Base-by-base conservation (phyloP, 2,113 vertebrate species). In the Machaerirhynchus nigripectus region DNA sequence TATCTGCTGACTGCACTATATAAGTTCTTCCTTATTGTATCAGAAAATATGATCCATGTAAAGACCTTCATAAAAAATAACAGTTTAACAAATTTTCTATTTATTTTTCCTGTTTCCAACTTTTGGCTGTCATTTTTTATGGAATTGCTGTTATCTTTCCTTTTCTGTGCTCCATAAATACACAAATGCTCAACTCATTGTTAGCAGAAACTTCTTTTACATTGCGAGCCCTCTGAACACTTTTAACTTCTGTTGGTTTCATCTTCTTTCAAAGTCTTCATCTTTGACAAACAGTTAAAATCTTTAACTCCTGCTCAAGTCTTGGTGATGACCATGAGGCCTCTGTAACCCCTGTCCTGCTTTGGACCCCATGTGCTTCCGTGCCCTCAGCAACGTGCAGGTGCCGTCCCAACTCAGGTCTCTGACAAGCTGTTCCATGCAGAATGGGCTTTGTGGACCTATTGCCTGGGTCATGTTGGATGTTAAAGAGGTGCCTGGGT, bases 11-110 rank as follows among this genome's bases (percentile, higher is more conserved):
- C 52, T 78, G 30, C 50, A 31, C 27, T 77, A 40, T 35, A 68
- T 64, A 80, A 93, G 78, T 84, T 64, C 39, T 67, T 81, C 57
- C 20, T 27, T 28, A 11, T 49, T 81, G 5, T 84, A 76, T 90
- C 68, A 75, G 65, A 89, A 96, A 84, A 86, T 90, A 68, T 11
- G 26, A 76, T 94, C 55, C 75, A 16, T 74, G 35, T 84, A 94
- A 94, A 93, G 31, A 57, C 47, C 39, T 78, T 71, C 24, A 23
- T 87, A 63, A 95, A 95, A 93, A 93, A 56, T 35, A 78, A 18
- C 60, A 26, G 15, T 77, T 90, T 31, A 89, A 86, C 68, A 86
- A 39, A 64, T 90, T 92, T 90, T 67, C 55, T 80, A 6, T 88
- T 91, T 94, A 50, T 76, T 89, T 95, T 85, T 64, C 49, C 30